Evolutionary conservation across 2,888 invertebrate species (phyloP).

Genomic region (Clistopyga incitator): DNA sequence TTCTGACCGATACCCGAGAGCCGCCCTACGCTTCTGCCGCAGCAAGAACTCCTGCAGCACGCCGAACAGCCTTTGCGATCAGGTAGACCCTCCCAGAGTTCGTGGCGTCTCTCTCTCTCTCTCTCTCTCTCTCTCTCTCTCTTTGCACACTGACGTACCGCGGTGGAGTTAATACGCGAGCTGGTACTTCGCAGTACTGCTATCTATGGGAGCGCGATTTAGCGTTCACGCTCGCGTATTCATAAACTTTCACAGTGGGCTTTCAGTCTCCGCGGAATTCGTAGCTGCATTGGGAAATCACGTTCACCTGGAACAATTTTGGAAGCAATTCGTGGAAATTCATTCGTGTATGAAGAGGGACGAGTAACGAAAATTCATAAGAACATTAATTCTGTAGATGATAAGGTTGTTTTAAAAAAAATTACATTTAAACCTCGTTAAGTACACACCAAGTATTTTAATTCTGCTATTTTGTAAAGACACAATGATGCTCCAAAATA

Average conservation of each 20-base stretch:
- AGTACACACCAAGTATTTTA: no score
- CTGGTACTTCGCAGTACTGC: neutral
- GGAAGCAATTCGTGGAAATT: neutral
- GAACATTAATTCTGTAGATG: no score
- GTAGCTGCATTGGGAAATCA: neutral
- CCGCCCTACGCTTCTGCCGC: conserved; percentile 2
- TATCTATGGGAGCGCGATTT: conserved; percentile 7
- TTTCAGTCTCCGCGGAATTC: neutral
- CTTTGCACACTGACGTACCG: neutral
- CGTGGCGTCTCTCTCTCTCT: neutral
- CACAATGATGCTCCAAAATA: no score
- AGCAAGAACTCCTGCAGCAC: conserved; percentile 29
- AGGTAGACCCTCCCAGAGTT: conserved; percentile 11
- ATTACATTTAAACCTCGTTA: no score
- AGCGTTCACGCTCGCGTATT: conserved; percentile 10
- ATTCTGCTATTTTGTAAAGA: no score
- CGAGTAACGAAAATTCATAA: no score
- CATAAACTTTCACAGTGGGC: neutral
- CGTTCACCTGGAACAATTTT: neutral
- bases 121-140: no score
- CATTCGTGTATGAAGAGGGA: no score
- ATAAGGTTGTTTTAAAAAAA: no score
- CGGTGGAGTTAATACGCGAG: conserved; percentile 1
- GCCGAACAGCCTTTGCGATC: neutral
- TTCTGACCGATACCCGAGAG: conserved; percentile 74